Evolutionary conservation across 2,888 invertebrate species (phyloP), one percentile per base, ranked within the genome.

Genomic region (Incurvaria masculella): DNA sequence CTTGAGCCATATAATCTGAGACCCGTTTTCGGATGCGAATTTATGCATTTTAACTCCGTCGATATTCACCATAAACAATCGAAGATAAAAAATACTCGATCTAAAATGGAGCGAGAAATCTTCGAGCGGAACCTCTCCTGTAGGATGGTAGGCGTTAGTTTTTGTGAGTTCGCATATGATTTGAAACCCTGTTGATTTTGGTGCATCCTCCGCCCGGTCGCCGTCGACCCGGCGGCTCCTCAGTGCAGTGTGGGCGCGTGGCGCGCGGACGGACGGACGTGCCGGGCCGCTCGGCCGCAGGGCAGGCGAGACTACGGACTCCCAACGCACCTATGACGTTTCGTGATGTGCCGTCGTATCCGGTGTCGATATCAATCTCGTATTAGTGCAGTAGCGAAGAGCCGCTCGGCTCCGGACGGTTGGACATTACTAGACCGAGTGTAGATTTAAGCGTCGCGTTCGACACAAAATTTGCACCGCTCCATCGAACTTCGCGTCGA

Each of bases 171-270:
- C 33, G 33, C 33, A 8, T 33, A 33, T 33, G 4, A 33, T 33
- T 33, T 33, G 33, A 33, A n/a, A 23, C 33, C 33, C 33, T 33
- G 33, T 33, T 33, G 33, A 14, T 33, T 33, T 33, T 6, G 3
- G 33, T 33, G 33, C 33, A 14, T 33, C 33, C 33, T 33, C 14
- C 33, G 33, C 33, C 33, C 33, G 33, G 33, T 33, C 14, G 33
- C 33, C 33, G 33, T 14, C 14, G 8, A 33, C 6, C 18, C 17
- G 8, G 56, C 56, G 56, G 58, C 50, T 57, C 49, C 57, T 49
- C 53, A 49, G 59, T 19, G 20, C n/a, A n/a, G n/a, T n/a, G 57
- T 54, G 54, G 56, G 54, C 55, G 56, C 55, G 55, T 46, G 51
- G 53, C 53, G 55, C 47, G 44, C 40, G 49, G 45, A 27, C 14